Percentiles rank a stretch among this genome's conserved stretches.
phyloP scores from a whole-genome alignment of 2,888 invertebrate species.

The Xylocampa areola region DNA sequence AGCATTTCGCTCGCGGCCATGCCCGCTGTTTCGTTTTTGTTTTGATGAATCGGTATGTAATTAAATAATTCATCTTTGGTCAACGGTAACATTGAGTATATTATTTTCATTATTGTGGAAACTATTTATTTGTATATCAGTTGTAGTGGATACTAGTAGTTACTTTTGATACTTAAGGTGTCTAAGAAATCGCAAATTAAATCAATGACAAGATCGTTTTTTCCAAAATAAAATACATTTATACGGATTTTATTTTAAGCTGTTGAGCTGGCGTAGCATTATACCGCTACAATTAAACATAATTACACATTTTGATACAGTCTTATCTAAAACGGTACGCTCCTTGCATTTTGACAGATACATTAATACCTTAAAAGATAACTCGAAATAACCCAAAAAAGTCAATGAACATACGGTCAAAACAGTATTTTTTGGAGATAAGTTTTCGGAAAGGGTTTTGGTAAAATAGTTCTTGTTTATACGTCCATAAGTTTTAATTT shows the following conservation, averaged over 20 bases:
- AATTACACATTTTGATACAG: conserved; percentile 41
- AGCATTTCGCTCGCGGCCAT: conserved; percentile 59
- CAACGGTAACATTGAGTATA: conserved; percentile 9
- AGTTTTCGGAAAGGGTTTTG: conserved; percentile 18
- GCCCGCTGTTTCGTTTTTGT: conserved; percentile 45
- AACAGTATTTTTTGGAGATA: conserved; percentile 60
- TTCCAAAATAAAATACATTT: conserved; percentile 15
- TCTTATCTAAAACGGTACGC: conserved; percentile 53
- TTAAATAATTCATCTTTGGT: conserved; percentile 44
- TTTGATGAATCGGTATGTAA: conserved; percentile 55
- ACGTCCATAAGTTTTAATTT: conserved; percentile 50
- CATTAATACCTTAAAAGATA: conserved; percentile 58
- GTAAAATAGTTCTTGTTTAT: conserved; percentile 27
- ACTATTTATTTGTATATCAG: conserved; percentile 1
- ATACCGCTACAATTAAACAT: conserved; percentile 25
- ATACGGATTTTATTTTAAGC: conserved; percentile 17
- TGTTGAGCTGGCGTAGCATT: no score
- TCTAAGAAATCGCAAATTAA: no score
- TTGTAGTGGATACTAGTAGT: no score
- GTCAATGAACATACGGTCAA: conserved; percentile 58
- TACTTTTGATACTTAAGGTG: no score
- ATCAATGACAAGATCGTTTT: no score
- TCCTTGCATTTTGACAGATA: conserved; percentile 54
- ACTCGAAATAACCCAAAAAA: conserved; percentile 54
- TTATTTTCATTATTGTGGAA: not conserved